Conservation (phyloP, 1,140 invertebrate species). For the Octopus bimaculoides region DNA sequence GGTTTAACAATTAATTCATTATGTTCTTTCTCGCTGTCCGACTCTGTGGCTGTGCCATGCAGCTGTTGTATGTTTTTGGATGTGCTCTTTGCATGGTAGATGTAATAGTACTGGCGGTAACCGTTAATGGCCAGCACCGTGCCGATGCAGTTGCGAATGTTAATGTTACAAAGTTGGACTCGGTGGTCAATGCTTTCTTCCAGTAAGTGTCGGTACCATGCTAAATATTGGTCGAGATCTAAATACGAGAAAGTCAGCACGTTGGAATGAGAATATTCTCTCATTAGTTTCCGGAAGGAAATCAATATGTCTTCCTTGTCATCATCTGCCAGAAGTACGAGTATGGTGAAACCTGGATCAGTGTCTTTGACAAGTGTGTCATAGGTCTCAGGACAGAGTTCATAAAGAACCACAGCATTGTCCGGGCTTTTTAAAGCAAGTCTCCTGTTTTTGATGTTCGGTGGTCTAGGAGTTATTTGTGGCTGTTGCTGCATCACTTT, state of each 20-base stretch:
- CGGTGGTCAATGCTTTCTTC: conserved; percentile 66
- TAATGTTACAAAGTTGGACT: conserved; percentile 77
- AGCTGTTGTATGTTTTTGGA: conserved; percentile 27
- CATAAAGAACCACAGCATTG: conserved; percentile 69
- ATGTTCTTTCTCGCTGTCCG: neutral
- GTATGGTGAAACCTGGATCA: conserved; percentile 91
- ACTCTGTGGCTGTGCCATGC: neutral
- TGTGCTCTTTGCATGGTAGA: conserved; percentile 88
- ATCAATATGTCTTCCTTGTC: conserved; percentile 83
- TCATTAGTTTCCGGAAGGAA: conserved; percentile 88
- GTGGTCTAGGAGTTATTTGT: conserved; percentile 62
- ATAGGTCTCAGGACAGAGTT: conserved; percentile 91
- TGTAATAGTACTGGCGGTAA: conserved; percentile 94
- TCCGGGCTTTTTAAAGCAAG: conserved; percentile 34
- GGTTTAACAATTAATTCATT: neutral
- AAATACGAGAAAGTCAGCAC: conserved; percentile 91
- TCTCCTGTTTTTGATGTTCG: conserved; percentile 38
- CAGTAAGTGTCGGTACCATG: conserved; percentile 88
- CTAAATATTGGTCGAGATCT: conserved; percentile 83
- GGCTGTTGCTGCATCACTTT: conserved; percentile 74
- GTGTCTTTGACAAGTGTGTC: conserved; percentile 88
- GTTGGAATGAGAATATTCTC: conserved; percentile 92
- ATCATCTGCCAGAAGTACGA: conserved; percentile 79
- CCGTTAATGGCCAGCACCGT: conserved; percentile 95
- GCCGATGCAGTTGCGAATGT: conserved; percentile 94